These are phyloP conservation scores for Ellobium chinense DNA, from an alignment of 2,888 invertebrate genomes.

Conservation along the genomic window DNA sequence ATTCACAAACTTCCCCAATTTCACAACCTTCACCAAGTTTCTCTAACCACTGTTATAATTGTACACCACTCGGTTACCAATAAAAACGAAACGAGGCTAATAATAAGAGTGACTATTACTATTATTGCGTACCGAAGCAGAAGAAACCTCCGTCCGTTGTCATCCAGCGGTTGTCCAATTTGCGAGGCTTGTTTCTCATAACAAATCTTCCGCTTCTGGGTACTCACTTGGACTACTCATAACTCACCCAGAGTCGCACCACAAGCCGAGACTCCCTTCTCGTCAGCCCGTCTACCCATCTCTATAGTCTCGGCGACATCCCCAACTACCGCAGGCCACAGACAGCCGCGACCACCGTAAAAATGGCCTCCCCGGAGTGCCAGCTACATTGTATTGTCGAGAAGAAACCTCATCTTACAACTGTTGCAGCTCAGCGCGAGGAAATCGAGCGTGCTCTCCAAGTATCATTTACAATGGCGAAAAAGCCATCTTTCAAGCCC, in stretches of 20 bases:
- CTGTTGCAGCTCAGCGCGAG: conserved; percentile 2
- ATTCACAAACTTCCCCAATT: no score
- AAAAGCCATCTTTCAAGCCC: conserved; percentile 11
- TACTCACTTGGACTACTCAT: not conserved
- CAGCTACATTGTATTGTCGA: not conserved
- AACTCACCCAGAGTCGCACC: not conserved
- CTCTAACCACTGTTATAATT: no score
- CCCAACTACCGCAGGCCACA: conserved; percentile 2
- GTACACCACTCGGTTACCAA: no score
- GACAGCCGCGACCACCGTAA: not conserved
- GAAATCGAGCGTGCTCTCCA: not conserved
- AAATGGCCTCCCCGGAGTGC: conserved; percentile 11
- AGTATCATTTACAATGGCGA: conserved; percentile 25
- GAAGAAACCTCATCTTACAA: not conserved
- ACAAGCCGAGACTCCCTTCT: no score
- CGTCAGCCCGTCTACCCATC: not conserved
- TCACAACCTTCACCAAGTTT: no score
- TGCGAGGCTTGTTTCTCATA: not conserved
- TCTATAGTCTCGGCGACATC: not conserved
- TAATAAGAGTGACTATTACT: no score
- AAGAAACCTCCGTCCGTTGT: not conserved
- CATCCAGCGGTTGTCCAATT: not conserved
- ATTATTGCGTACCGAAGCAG: no score
- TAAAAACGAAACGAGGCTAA: no score
- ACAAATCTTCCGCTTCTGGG: not conserved